Percentiles rank a stretch among this genome's conserved stretches.
Conservation (phyloP, 2,113 vertebrate species). For the Osmerus mordax region DNA sequence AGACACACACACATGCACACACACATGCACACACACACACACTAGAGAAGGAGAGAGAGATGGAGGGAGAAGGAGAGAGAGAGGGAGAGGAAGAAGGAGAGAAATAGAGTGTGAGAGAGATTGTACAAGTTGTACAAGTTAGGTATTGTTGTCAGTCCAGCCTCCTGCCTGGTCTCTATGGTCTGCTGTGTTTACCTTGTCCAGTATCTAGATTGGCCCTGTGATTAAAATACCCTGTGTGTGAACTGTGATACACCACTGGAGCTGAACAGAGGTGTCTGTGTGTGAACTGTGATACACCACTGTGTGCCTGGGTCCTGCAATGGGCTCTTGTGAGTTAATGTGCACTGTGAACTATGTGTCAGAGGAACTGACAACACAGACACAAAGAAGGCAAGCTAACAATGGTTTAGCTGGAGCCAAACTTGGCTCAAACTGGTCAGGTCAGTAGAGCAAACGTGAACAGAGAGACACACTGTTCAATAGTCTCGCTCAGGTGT, state of each 20-base stretch:
- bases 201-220: conserved; percentile 39
- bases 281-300: not conserved
- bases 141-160: conserved; percentile 50
- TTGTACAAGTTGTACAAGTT: too few species aligned
- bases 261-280: conserved; percentile 10
- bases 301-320: not conserved
- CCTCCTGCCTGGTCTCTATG: conserved; percentile 36
- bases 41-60: too few species aligned
- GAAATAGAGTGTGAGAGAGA: not conserved
- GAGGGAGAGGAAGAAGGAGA: conserved; percentile 41
- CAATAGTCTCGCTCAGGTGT: too few species aligned
- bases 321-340: too few species aligned
- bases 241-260: too few species aligned
- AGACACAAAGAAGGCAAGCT: too few species aligned
- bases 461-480: too few species aligned
- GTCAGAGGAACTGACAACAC: not conserved
- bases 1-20: too few species aligned
- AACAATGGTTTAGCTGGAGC: too few species aligned
- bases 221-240: conserved; percentile 44
- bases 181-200: conserved; percentile 57
- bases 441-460: too few species aligned
- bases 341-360: not conserved
- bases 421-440: too few species aligned
- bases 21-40: not conserved
- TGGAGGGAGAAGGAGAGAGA: conserved; percentile 40